These are phyloP conservation scores for Aphyosemion australe DNA, from an alignment of 2,113 vertebrate genomes.

Conservation along the genomic window DNA sequence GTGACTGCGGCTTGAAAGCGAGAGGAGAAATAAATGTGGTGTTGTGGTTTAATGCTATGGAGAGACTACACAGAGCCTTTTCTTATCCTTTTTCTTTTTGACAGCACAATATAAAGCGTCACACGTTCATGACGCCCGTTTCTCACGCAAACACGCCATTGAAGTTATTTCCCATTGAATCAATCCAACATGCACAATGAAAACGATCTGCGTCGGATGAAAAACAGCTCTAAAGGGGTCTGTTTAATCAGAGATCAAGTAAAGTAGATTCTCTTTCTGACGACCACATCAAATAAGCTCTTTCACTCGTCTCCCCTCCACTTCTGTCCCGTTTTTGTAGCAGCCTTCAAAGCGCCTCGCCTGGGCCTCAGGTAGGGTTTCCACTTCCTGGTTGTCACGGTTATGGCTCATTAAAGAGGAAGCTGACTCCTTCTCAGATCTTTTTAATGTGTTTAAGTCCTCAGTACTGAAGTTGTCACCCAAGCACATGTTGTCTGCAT, in stretches of 20 bases:
- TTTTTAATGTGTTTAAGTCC: conserved; percentile 50
- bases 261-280: conserved; percentile 43
- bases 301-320: conserved; percentile 21
- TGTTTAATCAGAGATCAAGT: conserved; percentile 32
- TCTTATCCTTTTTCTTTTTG: neutral
- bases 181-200: neutral
- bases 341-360: conserved; percentile 49
- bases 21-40: conserved; percentile 22
- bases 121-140: neutral
- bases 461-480: conserved; percentile 44
- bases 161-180: conserved; percentile 20
- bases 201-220: conserved; percentile 1
- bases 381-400: conserved; percentile 66
- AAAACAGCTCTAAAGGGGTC: conserved; percentile 4
- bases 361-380: conserved; percentile 67
- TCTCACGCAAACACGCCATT: neutral
- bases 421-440: conserved; percentile 55
- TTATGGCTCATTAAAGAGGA: conserved; percentile 74
- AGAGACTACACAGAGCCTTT: neutral
- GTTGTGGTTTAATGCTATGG: conserved; percentile 48
- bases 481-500: conserved; percentile 64
- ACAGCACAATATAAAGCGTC: neutral
- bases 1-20: conserved; percentile 24
- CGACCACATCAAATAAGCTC: conserved; percentile 61
- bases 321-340: conserved; percentile 54